Base-by-base conservation (phyloP, 1,140 invertebrate species). In the Venustaconcha ellipsiformis region DNA sequence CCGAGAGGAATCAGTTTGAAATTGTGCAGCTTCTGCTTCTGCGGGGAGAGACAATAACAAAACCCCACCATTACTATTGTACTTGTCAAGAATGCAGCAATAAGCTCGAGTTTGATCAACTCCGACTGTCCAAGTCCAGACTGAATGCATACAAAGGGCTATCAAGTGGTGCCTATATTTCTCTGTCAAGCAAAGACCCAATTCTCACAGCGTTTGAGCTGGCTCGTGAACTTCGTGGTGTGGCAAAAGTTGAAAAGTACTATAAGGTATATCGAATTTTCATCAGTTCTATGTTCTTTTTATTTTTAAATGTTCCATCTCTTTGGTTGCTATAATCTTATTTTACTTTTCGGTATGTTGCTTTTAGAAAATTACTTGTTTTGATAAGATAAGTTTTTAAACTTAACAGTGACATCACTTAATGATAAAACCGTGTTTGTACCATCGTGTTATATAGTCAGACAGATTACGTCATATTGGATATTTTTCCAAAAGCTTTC, bases 151-250 rank as follows among this genome's bases (percentile, higher is more conserved):
- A 89, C 76, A 79, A 79, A 65, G 88, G 83, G 8, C 68, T 89
- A 57, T 82, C 87, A 14, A 89, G 88, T 72, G 83, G 85, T 23
- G 90, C 92, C 0, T 94, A 93, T 81, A 93, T 94, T 68, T 93
- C 92, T 62, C 91, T 94, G 68, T 92, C 91, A 0, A 91, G 92
- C 0, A 86, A 91, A 23, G 94, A 94, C 86, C 94, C 94, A 0
- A 92, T 94, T 66, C 87, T 93, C 13, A 89, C 91, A n/a, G 92
- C 93, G 0, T 94, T 94, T 84, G 85, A 90, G 74, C 87, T 94
- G 18, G 90, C 91, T 1, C 77, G 86, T 14, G 93, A 94, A 75
- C 84, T 94, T 12, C 82, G 82, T 12, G 72, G 74, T 58, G 83
- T 87, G 11, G 82, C 84, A 3, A 82, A 78, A 63, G 80, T 91